Percentiles rank a stretch among this genome's conserved stretches.
Evolutionary conservation across 2,113 vertebrate genomes (phyloP).

Genomic region (Diphyllodes magnificus): DNA sequence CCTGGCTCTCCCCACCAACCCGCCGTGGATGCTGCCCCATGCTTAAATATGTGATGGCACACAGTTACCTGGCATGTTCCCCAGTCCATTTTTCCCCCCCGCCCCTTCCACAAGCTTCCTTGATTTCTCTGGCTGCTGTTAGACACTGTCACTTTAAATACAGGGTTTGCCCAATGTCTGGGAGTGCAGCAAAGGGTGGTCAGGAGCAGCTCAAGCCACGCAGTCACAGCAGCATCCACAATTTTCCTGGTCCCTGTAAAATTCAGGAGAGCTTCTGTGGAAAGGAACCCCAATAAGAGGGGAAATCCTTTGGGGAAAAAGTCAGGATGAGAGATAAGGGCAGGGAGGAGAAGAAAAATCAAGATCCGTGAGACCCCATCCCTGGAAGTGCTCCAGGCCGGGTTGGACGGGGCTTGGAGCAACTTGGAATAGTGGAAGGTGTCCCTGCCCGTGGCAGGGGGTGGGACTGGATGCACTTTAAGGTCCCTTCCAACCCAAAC

Average conservation of each 20-base stretch:
- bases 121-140: not conserved
- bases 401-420: not conserved
- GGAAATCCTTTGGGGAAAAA: not conserved
- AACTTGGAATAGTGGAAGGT: not conserved
- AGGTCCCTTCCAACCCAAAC: not conserved
- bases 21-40: not conserved
- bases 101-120: not conserved
- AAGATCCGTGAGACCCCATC: not conserved
- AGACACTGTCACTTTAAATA: not conserved
- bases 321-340: not conserved
- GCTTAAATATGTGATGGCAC: not conserved
- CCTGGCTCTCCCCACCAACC: not conserved
- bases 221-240: not conserved
- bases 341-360: not conserved
- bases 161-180: not conserved
- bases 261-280: not conserved
- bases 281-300: not conserved
- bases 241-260: not conserved
- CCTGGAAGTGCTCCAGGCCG: not conserved
- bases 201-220: not conserved
- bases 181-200: not conserved
- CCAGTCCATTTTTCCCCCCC: fast-evolving
- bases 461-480: not conserved
- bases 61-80: not conserved
- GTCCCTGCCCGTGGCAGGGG: not conserved